phyloP scores from a whole-genome alignment of 2,113 vertebrate species.

The Chaetops frenatus region DNA sequence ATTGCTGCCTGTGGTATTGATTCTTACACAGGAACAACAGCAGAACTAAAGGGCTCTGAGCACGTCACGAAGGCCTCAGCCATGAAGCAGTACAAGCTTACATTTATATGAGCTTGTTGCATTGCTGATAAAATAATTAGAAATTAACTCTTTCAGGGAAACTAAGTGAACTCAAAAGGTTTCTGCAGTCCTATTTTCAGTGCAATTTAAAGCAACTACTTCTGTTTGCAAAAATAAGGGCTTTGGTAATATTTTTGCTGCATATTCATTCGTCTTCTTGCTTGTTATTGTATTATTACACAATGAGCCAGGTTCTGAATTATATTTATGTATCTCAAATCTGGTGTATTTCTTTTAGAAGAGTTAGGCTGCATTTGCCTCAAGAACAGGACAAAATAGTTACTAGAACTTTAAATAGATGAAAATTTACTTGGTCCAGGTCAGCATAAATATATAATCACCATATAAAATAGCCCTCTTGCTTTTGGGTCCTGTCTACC shows the following conservation, averaged over 20 bases:
- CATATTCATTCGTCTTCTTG: neutral
- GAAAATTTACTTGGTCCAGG: neutral
- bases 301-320: neutral
- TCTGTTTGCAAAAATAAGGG: neutral
- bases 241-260: neutral
- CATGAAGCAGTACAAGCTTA: neutral
- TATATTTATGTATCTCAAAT: neutral
- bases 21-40: slow-evolving; percentile 19
- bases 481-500: neutral
- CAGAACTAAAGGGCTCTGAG: slow-evolving; percentile 23
- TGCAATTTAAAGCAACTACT: neutral
- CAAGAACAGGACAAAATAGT: neutral
- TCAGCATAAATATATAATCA: neutral
- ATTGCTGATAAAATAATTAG: slow-evolving; percentile 43
- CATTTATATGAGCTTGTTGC: slow-evolving; percentile 33
- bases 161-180: neutral
- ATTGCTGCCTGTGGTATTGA: slow-evolving; percentile 37
- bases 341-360: neutral
- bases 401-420: neutral
- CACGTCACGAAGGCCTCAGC: neutral
- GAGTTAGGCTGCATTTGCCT: neutral
- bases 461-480: neutral
- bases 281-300: neutral
- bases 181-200: neutral
- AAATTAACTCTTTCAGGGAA: neutral